Evolutionary conservation across 1,140 invertebrate genomes (phyloP), one percentile per base, ranked within the genome.

Genomic region (Muscidifurax raptorellus): DNA sequence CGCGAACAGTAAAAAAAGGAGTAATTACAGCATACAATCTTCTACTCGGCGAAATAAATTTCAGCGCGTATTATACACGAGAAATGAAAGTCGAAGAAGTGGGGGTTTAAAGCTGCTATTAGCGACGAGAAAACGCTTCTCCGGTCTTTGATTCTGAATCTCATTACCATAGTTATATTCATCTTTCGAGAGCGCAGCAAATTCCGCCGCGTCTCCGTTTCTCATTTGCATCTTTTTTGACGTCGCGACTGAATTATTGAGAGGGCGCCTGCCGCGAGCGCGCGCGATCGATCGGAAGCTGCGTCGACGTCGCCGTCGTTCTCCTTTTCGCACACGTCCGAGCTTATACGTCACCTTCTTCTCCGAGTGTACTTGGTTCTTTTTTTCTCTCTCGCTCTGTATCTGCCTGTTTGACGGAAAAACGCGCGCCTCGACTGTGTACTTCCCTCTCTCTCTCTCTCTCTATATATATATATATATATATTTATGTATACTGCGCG

Each of bases 181-280:
- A 81, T 80, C 32, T 27, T 71, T 59, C 18, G 52, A 59, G 52
- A 59, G 52, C 22, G 22, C 52, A 6, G 52, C 18, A 10, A 30
- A n/a, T 47, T 44, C 12, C 32, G 36, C n/a, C 52, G 13, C 47
- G 76, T 18, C 76, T 78, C 30, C 44, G 47, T 59, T 13, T 76
- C 72, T 82, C 25, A 75, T 82, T 76, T 83, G 74, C 74, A 77
- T 83, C 32, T 47, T 30, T 83, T 69, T 59, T 52, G 75, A 47
- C n/a, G 47, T n/a, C 30, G 27, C 79, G 30, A 15, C 66, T 82
- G 71, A 82, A 82, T 82, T 82, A 82, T 82, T 82, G 80, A 81
- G 80, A 75, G 30, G 71, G 59, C 30, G 71, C 32, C 67, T 47
- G 25, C 30, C 36, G 72, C 72, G n/a, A n/a, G 32, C 40, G 13